Percentiles rank a stretch among this genome's conserved stretches.
phyloP scores from a whole-genome alignment of 1,140 invertebrate genomes.

The Drosophila oshimai region DNA sequence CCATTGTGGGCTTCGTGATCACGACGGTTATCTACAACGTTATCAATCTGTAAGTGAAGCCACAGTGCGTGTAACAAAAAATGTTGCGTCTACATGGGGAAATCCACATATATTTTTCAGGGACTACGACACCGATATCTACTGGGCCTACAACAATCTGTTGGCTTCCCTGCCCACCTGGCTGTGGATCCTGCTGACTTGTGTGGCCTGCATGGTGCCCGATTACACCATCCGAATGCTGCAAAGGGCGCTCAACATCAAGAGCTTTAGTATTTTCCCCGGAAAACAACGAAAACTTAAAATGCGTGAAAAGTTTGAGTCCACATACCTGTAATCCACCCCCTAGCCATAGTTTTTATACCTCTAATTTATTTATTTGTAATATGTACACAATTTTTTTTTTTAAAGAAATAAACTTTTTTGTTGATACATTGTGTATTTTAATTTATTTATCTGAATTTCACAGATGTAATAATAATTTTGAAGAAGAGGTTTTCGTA shows the following conservation, averaged over 20 bases:
- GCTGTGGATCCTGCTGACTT: constrained; percentile 85
- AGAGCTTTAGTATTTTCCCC: constrained; percentile 64
- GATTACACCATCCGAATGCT: constrained; percentile 83
- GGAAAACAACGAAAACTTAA: constrained; percentile 62
- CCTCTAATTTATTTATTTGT: constrained; percentile 66
- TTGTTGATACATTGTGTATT: constrained; percentile 13
- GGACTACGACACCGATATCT: constrained; percentile 85
- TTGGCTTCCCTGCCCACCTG: constrained; percentile 85
- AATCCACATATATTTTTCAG: constrained; percentile 68
- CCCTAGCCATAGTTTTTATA: constrained; percentile 37
- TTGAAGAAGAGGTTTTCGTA: too few relatives aligned
- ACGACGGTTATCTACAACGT: constrained; percentile 85
- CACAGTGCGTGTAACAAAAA: too few relatives aligned
- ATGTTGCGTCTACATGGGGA: too few relatives aligned
- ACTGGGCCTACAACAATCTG: constrained; percentile 86
- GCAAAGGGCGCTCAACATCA: constrained; percentile 57
- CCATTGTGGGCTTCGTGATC: constrained; percentile 85
- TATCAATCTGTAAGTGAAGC: constrained; percentile 85
- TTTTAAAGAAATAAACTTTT: constrained; percentile 40
- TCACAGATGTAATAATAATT: too few relatives aligned
- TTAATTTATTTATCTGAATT: neutral
- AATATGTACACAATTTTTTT: constrained; percentile 40
- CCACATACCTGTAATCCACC: constrained; percentile 53
- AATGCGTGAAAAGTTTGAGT: constrained; percentile 63
- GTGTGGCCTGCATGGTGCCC: constrained; percentile 85